Evolutionary conservation across 2,888 invertebrate species (phyloP).

Genomic region (Onthophagus sagittarius): DNA sequence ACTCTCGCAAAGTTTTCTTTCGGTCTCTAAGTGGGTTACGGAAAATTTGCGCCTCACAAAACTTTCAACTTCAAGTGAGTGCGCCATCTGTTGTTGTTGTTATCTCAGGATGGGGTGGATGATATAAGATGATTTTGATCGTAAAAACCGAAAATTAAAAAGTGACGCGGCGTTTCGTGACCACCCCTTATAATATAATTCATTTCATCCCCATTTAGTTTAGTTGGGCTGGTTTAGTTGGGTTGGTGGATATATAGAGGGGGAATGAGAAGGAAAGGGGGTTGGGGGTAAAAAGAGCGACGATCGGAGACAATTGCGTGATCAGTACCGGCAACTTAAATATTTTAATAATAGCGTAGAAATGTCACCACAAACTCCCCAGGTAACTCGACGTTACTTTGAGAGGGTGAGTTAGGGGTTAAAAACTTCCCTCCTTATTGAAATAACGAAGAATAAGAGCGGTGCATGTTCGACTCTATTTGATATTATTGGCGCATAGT

Average conservation of each 20-base stretch:
- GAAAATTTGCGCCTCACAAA: background rate
- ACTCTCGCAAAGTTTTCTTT: background rate
- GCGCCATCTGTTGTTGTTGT: background rate
- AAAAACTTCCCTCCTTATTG: background rate
- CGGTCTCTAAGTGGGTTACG: background rate
- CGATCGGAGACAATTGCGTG: slow-evolving; percentile 9
- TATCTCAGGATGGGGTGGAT: background rate
- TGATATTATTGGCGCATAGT: slow-evolving; percentile 5
- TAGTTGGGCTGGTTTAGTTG: too few relatives aligned
- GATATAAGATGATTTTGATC: background rate
- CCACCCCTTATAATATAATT: background rate
- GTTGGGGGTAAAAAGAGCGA: slow-evolving; percentile 15
- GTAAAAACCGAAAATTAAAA: background rate
- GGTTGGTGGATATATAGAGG: background rate
- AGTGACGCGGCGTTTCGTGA: background rate
- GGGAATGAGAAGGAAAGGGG: background rate
- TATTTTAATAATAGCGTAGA: slow-evolving; percentile 8
- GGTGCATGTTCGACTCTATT: background rate
- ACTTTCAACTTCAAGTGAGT: background rate
- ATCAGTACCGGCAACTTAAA: slow-evolving; percentile 7
- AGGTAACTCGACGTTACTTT: background rate
- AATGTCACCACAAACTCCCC: background rate
- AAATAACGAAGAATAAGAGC: background rate
- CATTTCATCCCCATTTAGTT: background rate
- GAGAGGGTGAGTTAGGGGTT: background rate